Percentiles rank a stretch among this genome's conserved stretches.
These are phyloP conservation scores for Perognathus longimembris DNA, from an alignment of 2,113 vertebrate species.

Conservation along the genomic window DNA sequence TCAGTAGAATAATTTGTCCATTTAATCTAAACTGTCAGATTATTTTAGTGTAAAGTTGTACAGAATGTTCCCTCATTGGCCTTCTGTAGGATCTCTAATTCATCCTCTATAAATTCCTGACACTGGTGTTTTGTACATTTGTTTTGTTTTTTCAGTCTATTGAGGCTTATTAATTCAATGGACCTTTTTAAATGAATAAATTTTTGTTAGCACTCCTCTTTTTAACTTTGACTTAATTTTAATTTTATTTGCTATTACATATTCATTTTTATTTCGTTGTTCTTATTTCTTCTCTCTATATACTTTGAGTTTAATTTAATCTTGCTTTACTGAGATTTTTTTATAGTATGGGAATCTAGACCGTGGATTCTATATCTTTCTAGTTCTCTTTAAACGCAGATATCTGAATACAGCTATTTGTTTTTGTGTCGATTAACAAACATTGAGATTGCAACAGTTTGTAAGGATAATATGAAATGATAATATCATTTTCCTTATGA, in stretches of 20 bases:
- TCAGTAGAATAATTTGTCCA: not conserved
- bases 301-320: not conserved
- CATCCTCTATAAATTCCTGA: not conserved
- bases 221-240: not conserved
- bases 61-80: not conserved
- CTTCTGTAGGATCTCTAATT: not conserved
- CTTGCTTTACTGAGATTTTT: not conserved
- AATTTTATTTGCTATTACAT: not conserved
- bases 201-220: not conserved
- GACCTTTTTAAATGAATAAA: not conserved
- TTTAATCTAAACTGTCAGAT: not conserved
- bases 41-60: not conserved
- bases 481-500: not conserved
- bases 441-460: not conserved
- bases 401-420: not conserved
- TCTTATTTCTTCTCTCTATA: not conserved
- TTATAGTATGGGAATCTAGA: not conserved
- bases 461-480: not conserved
- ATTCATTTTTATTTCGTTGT: not conserved
- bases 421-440: not conserved
- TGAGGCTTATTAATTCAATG: not conserved
- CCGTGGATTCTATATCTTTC: not conserved
- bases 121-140: not conserved
- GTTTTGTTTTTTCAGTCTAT: not conserved
- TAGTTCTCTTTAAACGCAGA: not conserved